Percentiles rank a stretch among this genome's conserved stretches.
phyloP scores from a whole-genome alignment of 2,797 vertebrate genomes.

The Pteropus rufus region DNA sequence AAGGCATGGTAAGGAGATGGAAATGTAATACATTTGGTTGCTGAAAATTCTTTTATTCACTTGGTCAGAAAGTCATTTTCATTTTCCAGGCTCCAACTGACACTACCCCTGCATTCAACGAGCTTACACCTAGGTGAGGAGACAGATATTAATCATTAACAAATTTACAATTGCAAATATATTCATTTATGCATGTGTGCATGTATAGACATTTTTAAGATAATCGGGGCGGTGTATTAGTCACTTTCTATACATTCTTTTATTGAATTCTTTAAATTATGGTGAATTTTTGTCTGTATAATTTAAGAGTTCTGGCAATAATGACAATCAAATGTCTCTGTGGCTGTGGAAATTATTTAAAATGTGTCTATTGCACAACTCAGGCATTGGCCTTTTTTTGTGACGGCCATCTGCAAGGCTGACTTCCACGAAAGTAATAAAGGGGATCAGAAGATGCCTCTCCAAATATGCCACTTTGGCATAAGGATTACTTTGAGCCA shows the following conservation, averaged over 20 bases:
- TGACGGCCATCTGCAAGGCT: not conserved
- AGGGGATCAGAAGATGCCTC: not conserved
- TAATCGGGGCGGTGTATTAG: not conserved
- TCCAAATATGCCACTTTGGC: not conserved
- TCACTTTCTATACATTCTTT: not conserved
- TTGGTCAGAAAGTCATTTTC: not conserved
- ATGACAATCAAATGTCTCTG: not conserved
- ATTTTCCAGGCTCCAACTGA: not conserved
- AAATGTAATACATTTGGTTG: not conserved
- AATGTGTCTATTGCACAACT: not conserved
- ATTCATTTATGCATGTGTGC: not conserved
- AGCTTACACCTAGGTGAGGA: not conserved
- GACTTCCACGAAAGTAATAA: fast-evolving
- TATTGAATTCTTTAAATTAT: not conserved
- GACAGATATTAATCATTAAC: not conserved
- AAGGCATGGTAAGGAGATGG: not conserved
- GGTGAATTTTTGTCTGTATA: not conserved
- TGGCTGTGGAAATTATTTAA: not conserved
- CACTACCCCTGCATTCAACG: not conserved
- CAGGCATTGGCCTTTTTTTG: not conserved
- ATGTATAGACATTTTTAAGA: not conserved
- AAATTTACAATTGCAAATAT: not conserved
- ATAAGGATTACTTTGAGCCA: not conserved
- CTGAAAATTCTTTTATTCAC: not conserved
- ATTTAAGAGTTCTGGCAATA: not conserved